phyloP scores from a whole-genome alignment of 2,797 vertebrate genomes.

The Telmatherina bonti region DNA sequence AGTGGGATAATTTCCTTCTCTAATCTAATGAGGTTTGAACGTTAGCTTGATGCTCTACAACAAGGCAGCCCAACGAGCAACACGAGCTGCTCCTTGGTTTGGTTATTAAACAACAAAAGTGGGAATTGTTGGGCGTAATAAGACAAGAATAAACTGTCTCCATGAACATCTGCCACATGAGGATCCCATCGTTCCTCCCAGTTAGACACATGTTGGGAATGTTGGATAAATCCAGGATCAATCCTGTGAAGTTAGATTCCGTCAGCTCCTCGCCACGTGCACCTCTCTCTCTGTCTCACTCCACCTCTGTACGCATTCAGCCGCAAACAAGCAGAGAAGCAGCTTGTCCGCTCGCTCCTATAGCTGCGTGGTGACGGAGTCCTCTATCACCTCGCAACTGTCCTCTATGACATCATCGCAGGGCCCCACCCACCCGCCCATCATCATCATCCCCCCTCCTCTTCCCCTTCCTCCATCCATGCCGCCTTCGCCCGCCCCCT shows the following conservation, averaged over 20 bases:
- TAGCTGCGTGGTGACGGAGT: slow-evolving; percentile 94
- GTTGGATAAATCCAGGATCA: slow-evolving; percentile 10
- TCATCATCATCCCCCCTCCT: slow-evolving; percentile 66
- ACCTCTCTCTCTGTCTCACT: slow-evolving; percentile 52
- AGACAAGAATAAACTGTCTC: no score
- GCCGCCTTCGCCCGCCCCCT: slow-evolving; percentile 28
- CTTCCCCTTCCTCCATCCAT: slow-evolving; percentile 56
- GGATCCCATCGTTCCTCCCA: neutral
- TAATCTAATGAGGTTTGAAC: neutral
- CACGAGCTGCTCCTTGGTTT: slow-evolving; percentile 3
- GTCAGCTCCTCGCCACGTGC: neutral
- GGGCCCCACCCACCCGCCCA: slow-evolving; percentile 88
- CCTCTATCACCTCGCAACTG: slow-evolving; percentile 92
- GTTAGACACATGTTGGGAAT: neutral
- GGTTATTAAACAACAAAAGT: slow-evolving; percentile 1
- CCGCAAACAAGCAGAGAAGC: slow-evolving; percentile 52
- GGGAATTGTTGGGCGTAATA: no score
- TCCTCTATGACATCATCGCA: slow-evolving; percentile 84
- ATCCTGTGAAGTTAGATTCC: neutral
- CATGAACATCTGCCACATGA: slow-evolving; percentile 42
- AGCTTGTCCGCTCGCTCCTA: slow-evolving; percentile 76
- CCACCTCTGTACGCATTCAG: slow-evolving; percentile 29
- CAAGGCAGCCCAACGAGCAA: neutral
- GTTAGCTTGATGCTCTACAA: neutral
- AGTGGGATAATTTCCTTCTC: neutral